Conservation (phyloP, 2,888 invertebrate genomes). For the Ectemnius lituratus region DNA sequence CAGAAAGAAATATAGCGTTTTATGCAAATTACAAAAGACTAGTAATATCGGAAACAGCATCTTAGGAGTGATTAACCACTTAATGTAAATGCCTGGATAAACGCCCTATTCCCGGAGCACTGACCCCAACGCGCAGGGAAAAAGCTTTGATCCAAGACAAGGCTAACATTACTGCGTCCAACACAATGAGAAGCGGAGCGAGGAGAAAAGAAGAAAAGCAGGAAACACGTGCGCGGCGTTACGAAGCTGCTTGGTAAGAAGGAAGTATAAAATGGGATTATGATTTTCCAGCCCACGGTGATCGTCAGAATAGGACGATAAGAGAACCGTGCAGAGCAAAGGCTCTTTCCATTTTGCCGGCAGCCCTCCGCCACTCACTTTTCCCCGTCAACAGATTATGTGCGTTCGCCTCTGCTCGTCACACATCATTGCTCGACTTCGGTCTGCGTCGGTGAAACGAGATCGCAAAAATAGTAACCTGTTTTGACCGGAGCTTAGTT, state of each 20-base stretch:
- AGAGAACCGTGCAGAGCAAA: conserved; percentile 13
- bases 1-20: no score
- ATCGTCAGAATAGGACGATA: conserved; percentile 34
- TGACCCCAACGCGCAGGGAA: no score
- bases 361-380: conserved; percentile 22
- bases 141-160: no score
- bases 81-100: no score
- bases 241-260: conserved; percentile 36
- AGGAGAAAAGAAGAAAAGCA: conserved; percentile 21
- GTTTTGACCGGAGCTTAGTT: no score
- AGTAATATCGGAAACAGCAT: no score
- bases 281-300: conserved; percentile 47
- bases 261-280: conserved; percentile 45
- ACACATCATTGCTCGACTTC: neutral
- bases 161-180: neutral
- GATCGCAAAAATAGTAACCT: no score
- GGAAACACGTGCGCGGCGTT: conserved; percentile 14
- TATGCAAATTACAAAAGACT: no score
- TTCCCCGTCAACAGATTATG: conserved; percentile 23
- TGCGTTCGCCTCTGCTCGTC: conserved; percentile 21
- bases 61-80: no score
- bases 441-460: no score
- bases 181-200: neutral
- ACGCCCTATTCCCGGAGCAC: no score
- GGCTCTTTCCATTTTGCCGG: conserved; percentile 7